Conservation (phyloP, 2,888 invertebrate species). For the Podabrus alpinus region DNA sequence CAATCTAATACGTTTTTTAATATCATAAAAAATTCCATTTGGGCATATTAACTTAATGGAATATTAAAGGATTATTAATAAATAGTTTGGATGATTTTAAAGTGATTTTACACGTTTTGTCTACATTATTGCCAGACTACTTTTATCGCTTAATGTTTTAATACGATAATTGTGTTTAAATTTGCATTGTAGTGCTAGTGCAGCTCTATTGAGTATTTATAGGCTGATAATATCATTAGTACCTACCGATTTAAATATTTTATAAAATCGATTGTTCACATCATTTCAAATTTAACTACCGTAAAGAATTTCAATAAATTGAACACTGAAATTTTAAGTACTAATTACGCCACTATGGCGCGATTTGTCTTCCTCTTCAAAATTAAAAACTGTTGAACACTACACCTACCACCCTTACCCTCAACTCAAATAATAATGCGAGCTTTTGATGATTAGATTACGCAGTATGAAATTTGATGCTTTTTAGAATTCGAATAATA, state of each 20-base stretch:
- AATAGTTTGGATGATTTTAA: background rate
- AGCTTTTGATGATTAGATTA: background rate
- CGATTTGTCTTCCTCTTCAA: no score
- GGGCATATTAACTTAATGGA: background rate
- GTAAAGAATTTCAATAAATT: background rate
- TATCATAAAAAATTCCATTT: background rate
- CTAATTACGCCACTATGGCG: no score
- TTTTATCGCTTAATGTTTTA: background rate
- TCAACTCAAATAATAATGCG: background rate
- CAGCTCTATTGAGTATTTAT: background rate
- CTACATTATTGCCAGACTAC: background rate
- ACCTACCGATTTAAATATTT: background rate
- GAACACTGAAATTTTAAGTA: no score
- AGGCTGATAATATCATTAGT: background rate
- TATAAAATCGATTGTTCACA: background rate
- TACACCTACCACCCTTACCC: no score
- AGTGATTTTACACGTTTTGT: background rate
- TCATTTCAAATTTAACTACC: background rate
- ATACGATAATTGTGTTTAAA: background rate
- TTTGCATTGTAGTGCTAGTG: background rate
- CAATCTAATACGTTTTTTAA: background rate
- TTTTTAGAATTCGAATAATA: background rate
- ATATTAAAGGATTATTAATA: background rate
- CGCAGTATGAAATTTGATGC: background rate
- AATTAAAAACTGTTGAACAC: no score